These are phyloP conservation scores for Ctenodactylus gundi DNA, from an alignment of 2,113 vertebrate species.

Conservation along the genomic window DNA sequence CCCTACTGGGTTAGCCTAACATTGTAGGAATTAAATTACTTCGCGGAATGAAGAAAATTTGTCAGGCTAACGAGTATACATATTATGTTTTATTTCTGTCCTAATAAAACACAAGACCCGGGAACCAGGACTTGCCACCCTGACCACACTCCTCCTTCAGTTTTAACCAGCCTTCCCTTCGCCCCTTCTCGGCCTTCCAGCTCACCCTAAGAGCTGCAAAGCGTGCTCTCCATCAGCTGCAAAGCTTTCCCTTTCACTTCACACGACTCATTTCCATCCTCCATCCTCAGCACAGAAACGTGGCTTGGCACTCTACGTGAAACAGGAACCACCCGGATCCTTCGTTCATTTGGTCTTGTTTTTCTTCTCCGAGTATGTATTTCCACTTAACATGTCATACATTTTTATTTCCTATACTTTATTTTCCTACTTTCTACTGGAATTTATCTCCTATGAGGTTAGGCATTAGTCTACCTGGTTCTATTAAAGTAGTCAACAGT, in stretches of 20 bases:
- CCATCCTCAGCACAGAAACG: background rate
- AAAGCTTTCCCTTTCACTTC: background rate
- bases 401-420: background rate
- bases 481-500: background rate
- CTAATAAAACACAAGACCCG: background rate
- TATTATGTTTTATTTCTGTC: background rate
- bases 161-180: background rate
- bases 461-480: background rate
- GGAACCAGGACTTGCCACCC: no score
- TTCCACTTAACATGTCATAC: background rate
- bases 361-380: background rate
- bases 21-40: background rate
- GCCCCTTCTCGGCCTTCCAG: background rate
- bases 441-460: background rate
- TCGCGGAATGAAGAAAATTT: background rate
- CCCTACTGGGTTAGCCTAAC: background rate
- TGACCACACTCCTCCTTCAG: background rate
- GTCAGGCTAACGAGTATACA: background rate
- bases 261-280: background rate
- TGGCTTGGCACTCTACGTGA: background rate
- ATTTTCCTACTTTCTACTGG: background rate
- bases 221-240: background rate
- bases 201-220: background rate
- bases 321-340: background rate
- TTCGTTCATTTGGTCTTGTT: background rate